phyloP scores from a whole-genome alignment of 2,113 vertebrate genomes.

The Clarias magur region DNA sequence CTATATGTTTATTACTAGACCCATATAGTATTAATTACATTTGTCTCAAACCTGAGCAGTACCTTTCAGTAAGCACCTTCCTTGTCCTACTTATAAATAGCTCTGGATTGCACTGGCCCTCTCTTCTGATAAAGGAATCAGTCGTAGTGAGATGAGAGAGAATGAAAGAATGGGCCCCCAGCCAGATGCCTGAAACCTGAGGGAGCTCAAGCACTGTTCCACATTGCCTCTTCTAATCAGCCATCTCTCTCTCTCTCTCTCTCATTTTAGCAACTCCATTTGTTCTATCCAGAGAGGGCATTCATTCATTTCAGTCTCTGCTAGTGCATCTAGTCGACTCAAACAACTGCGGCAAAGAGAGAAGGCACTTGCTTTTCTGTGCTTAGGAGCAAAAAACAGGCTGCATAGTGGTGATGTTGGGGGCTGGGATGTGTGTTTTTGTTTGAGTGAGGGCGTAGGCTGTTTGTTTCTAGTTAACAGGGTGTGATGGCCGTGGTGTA shows the following conservation, averaged over 20 bases:
- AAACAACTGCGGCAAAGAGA: slow-evolving; percentile 1
- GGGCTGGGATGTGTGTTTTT: slow-evolving; percentile 20
- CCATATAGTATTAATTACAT: neutral
- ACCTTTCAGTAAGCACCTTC: slow-evolving; percentile 15
- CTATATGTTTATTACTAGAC: neutral
- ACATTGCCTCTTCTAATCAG: slow-evolving; percentile 27
- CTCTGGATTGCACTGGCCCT: slow-evolving; percentile 23
- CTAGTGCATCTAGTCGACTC: neutral
- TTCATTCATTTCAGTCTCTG: neutral
- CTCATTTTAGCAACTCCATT: slow-evolving; percentile 26
- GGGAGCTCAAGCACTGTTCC: slow-evolving; percentile 34
- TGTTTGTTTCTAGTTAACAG: slow-evolving; percentile 48
- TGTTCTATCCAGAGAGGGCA: slow-evolving; percentile 17
- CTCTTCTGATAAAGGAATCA: slow-evolving; percentile 42
- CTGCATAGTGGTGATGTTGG: neutral
- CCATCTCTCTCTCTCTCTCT: neutral
- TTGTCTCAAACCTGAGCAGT: slow-evolving; percentile 18
- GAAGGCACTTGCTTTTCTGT: slow-evolving; percentile 8
- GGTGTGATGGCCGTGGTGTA: slow-evolving; percentile 46
- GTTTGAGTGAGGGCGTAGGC: slow-evolving; percentile 30
- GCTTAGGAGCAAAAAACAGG: neutral
- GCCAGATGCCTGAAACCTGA: slow-evolving; percentile 46
- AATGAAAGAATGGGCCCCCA: slow-evolving; percentile 36
- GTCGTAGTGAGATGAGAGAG: slow-evolving; percentile 33
- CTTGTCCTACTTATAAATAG: slow-evolving; percentile 42